phyloP scores from a whole-genome alignment of 1,140 invertebrate genomes.

The Leptinotarsa texana region DNA sequence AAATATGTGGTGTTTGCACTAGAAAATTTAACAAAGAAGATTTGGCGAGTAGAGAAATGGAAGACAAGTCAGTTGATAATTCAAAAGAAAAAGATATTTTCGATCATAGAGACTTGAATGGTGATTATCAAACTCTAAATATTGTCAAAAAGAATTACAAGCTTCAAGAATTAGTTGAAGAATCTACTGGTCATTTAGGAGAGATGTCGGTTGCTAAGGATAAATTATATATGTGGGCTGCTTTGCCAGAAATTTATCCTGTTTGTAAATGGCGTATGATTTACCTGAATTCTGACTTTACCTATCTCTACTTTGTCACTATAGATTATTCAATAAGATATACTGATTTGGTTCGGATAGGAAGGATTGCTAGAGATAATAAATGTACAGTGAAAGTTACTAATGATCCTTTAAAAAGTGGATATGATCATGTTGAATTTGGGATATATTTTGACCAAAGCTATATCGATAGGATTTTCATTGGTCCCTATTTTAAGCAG shows the following conservation, averaged over 20 bases:
- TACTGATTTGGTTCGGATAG: slow-evolving; percentile 39
- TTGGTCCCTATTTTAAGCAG: slow-evolving; percentile 43
- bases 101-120: slow-evolving; percentile 38
- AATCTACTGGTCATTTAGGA: slow-evolving; percentile 19
- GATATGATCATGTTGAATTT: slow-evolving; percentile 34
- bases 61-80: background rate
- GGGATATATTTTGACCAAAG: slow-evolving; percentile 45
- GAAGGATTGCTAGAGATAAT: slow-evolving; percentile 37
- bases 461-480: slow-evolving; percentile 42
- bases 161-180: slow-evolving; percentile 29
- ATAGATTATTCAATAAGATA: slow-evolving; percentile 46
- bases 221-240: slow-evolving; percentile 36
- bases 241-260: slow-evolving; percentile 35
- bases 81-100: slow-evolving; percentile 10
- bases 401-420: slow-evolving; percentile 30
- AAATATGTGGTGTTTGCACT: slow-evolving; percentile 43
- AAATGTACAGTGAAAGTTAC: slow-evolving; percentile 37
- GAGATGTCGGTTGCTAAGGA: slow-evolving; percentile 13
- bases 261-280: slow-evolving; percentile 44
- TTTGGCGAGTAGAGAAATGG: background rate
- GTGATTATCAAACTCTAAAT: slow-evolving; percentile 30
- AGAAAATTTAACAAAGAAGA: slow-evolving; percentile 27
- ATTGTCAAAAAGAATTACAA: slow-evolving; percentile 30
- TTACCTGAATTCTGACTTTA: slow-evolving; percentile 46
- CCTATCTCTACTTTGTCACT: slow-evolving; percentile 38